phyloP scores from a whole-genome alignment of 37 sponge, comb jelly and placozoan species.

The Chondrilla cf. caribensis region DNA sequence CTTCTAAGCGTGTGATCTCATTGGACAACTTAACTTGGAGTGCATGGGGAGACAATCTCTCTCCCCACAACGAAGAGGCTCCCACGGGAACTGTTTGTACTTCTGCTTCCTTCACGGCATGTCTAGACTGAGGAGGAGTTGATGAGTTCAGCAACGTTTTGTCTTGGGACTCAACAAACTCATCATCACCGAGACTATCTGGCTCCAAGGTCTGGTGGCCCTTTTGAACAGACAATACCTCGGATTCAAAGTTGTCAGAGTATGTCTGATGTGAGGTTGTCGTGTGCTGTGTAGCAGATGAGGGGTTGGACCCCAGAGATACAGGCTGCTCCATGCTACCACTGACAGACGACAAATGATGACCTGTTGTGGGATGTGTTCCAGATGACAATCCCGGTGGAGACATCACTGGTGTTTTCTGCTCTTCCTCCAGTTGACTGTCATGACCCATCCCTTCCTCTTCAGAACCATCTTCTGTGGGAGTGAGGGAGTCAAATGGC shows the following conservation, averaged over 20 bases:
- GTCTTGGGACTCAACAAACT: too few relatives aligned
- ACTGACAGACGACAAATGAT: not conserved
- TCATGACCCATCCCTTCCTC: too few relatives aligned
- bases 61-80: not conserved
- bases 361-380: not conserved
- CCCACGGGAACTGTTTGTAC: not conserved
- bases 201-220: not conserved
- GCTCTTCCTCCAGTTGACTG: too few relatives aligned
- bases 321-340: not conserved
- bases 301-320: not conserved
- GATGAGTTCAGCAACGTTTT: not conserved
- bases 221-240: not conserved
- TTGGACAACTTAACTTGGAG: conserved; percentile 55
- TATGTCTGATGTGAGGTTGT: too few relatives aligned
- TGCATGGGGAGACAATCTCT: conserved; percentile 62
- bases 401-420: too few relatives aligned
- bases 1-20: conserved; percentile 56
- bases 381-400: not conserved
- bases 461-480: not conserved
- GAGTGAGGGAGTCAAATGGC: not conserved
- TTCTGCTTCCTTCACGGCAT: not conserved
- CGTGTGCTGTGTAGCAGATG: not conserved
- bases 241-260: too few relatives aligned
- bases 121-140: not conserved
- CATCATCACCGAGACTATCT: not conserved